Base-by-base conservation (phyloP, 2,888 invertebrate genomes). In the Exocentrus adspersus region DNA sequence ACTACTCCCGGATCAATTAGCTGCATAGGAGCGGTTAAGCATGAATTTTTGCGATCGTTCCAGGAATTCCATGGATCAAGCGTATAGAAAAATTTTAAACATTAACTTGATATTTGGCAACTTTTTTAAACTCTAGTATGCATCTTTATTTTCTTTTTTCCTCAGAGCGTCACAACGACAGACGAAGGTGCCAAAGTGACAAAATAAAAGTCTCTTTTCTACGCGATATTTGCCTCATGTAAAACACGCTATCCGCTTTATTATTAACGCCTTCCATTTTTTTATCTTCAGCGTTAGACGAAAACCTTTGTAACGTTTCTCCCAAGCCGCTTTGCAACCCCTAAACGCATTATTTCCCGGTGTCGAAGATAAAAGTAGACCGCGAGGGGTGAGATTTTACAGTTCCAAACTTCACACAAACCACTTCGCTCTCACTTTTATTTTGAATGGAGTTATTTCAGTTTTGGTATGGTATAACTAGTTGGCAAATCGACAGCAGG, bases 1-100 rank as follows among this genome's bases (percentile, higher is more conserved):
- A 19, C 46, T 30, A 28, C 45, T 57, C 17, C 32, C 30, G 37
- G 24, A 54, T 43, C 54, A 54, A 54, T 54, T 43, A 43, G 14
- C 43, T 21, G n/a, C n/a, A n/a, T 2, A 16, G 20, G 14, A 24
- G 14, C 16, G 28, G 54, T 28, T 41, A 24, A 43, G 32, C 54
- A 10, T n/a, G 19, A 30, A 7, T 51, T 30, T 51, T 51, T 32
- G n/a, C 30, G n/a, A 37, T 19, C n/a, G n/a, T n/a, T n/a, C n/a
- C n/a, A n/a, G n/a, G n/a, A n/a, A n/a, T n/a, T n/a, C n/a, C n/a
- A n/a, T 30, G 30, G 5, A 4, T 1, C 7, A 4, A 9, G 2
- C 10, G 9, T 28, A 1, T 1, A n/a, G n/a, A n/a, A n/a, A n/a
- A n/a, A n/a, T n/a, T n/a, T n/a, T n/a, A n/a, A n/a, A n/a, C n/a